phyloP scores from a whole-genome alignment of 2,888 invertebrate genomes.

The Diarsia dahlii region DNA sequence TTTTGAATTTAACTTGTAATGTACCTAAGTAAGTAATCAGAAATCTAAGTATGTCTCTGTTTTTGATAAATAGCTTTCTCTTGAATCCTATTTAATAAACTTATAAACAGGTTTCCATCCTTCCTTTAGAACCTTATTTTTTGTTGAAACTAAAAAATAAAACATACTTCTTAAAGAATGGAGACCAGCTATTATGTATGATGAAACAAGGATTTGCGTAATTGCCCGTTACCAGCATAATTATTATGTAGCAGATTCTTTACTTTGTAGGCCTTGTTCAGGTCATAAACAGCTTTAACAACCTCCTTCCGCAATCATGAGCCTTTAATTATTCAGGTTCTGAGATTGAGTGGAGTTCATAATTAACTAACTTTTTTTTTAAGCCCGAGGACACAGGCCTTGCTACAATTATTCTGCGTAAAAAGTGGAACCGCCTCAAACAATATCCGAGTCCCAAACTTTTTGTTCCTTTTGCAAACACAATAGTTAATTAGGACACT shows the following conservation, averaged over 20 bases:
- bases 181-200: conserved; percentile 22
- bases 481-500: conserved; percentile 34
- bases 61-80: neutral
- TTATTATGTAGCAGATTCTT: conserved; percentile 39
- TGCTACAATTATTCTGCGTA: neutral
- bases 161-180: neutral
- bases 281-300: conserved; percentile 45
- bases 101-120: neutral
- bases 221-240: conserved; percentile 34
- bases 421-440: conserved; percentile 8
- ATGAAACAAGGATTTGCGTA: conserved; percentile 43
- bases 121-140: neutral
- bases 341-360: conserved; percentile 15
- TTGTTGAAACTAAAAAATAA: neutral
- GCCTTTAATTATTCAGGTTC: conserved; percentile 47
- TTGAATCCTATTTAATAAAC: neutral
- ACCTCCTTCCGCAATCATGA: conserved; percentile 45
- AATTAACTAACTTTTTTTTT: conserved; percentile 19
- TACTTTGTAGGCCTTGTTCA: conserved; percentile 39
- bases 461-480: conserved; percentile 32
- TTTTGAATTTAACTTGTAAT: conserved; percentile 17
- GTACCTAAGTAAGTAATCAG: neutral
- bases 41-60: conserved; percentile 8
- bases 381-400: neutral
- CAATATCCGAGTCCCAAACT: conserved; percentile 15